Conservation (phyloP, 1,140 invertebrate species). For the Gryllus bimaculatus region DNA sequence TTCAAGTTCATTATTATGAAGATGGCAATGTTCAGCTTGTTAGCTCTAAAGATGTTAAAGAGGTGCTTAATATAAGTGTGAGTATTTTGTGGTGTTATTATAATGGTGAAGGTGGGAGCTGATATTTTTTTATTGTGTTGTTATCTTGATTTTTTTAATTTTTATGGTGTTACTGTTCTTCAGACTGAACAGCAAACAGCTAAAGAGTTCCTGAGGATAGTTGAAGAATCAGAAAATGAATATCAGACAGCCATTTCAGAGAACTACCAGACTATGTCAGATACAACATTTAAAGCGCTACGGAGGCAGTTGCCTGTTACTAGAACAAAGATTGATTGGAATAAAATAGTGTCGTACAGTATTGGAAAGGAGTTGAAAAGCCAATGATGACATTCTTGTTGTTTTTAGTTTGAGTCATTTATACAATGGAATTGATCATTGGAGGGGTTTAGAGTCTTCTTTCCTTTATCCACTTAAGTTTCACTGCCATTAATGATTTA, state of each 20-base stretch:
- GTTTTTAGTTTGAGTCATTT: not conserved
- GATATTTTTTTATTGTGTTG: not conserved
- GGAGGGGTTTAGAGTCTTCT: not conserved
- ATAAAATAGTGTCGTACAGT: conserved; percentile 95
- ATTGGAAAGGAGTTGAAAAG: conserved; percentile 95
- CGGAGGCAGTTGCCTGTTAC: conserved; percentile 94
- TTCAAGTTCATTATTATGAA: conserved; percentile 97
- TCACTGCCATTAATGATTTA: not conserved
- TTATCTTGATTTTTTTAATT: not conserved
- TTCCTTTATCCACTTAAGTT: not conserved
- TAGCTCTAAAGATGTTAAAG: conserved; percentile 68
- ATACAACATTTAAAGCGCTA: conserved; percentile 98
- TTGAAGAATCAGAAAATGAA: conserved; percentile 85
- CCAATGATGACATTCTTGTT: conserved; percentile 34
- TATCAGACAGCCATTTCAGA: conserved; percentile 94
- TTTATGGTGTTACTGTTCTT: not conserved
- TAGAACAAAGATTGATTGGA: conserved; percentile 98
- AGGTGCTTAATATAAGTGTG: conserved; percentile 7
- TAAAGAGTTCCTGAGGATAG: conserved; percentile 78
- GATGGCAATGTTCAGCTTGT: conserved; percentile 99
- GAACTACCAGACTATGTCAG: conserved; percentile 98
- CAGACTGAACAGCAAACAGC: conserved; percentile 37
- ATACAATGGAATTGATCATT: not conserved
- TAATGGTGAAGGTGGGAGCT: not conserved
- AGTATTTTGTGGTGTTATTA: not conserved